phyloP scores from a whole-genome alignment of 2,888 invertebrate genomes.

The Ectropis crepuscularia region DNA sequence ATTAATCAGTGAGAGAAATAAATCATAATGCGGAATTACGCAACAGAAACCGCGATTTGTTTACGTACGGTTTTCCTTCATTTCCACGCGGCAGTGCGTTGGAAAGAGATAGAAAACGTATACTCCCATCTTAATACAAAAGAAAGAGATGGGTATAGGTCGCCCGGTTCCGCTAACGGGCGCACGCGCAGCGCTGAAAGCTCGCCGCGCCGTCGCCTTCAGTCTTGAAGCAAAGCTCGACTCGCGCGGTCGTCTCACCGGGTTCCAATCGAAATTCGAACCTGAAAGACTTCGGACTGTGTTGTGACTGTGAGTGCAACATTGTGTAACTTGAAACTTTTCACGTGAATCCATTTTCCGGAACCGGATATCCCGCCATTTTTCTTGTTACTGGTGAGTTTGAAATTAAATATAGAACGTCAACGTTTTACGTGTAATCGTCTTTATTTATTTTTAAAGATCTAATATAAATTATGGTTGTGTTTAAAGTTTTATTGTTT shows the following conservation, averaged over 20 bases:
- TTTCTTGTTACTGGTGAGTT: slow-evolving; percentile 76
- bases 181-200: slow-evolving; percentile 79
- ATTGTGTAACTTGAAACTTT: slow-evolving; percentile 45
- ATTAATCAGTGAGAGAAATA: slow-evolving; percentile 75
- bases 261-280: slow-evolving; percentile 47
- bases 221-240: slow-evolving; percentile 71
- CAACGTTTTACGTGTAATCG: slow-evolving; percentile 72
- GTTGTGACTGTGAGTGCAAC: slow-evolving; percentile 59
- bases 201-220: slow-evolving; percentile 60
- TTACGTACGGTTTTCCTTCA: slow-evolving; percentile 67
- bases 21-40: slow-evolving; percentile 75
- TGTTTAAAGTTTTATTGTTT: not conserved
- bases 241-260: slow-evolving; percentile 54
- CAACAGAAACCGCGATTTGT: slow-evolving; percentile 51
- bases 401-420: slow-evolving; percentile 81
- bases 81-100: slow-evolving; percentile 59
- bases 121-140: slow-evolving; percentile 16
- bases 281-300: slow-evolving; percentile 56
- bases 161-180: slow-evolving; percentile 45
- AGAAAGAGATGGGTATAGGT: slow-evolving; percentile 57
- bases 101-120: slow-evolving; percentile 48
- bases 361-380: slow-evolving; percentile 55
- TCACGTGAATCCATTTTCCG: slow-evolving; percentile 45
- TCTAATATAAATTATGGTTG: not conserved
- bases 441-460: slow-evolving; percentile 57